Percentiles rank a stretch among this genome's conserved stretches.
These are phyloP conservation scores for Sphenodon punctatus DNA, from an alignment of 2,797 vertebrate genomes.

Conservation along the genomic window DNA sequence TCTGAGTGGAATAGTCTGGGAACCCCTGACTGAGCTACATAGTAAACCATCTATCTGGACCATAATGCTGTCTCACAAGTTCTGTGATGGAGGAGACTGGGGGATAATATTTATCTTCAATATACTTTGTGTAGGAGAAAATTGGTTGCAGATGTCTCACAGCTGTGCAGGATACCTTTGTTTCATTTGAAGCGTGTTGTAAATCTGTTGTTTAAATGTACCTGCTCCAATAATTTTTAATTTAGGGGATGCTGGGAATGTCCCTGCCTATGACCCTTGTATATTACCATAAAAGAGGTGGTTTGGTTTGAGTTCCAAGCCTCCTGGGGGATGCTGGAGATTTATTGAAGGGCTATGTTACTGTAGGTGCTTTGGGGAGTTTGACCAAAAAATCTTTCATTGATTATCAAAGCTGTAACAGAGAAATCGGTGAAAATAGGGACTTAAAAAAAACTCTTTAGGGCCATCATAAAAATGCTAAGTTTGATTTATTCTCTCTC, in stretches of 20 bases:
- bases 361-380: not conserved
- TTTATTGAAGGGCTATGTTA: constrained; percentile 55
- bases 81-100: not conserved
- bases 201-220: constrained; percentile 61
- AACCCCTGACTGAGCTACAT: too few relatives aligned
- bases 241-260: constrained; percentile 45
- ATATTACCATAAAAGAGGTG: constrained; percentile 41
- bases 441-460: not conserved
- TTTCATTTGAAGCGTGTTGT: constrained; percentile 53
- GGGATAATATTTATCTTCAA: constrained; percentile 39
- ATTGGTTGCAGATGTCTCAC: constrained; percentile 56
- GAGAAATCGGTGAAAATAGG: constrained; percentile 32
- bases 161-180: constrained; percentile 51
- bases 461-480: constrained; percentile 2
- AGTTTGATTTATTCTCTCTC: not conserved
- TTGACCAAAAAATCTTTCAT: constrained; percentile 42
- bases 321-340: constrained; percentile 13
- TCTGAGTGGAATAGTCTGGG: too few relatives aligned
- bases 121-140: constrained; percentile 35
- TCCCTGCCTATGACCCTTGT: constrained; percentile 42
- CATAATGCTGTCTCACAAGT: too few relatives aligned
- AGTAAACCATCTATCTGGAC: too few relatives aligned
- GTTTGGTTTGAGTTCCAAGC: not conserved
- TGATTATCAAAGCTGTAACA: constrained; percentile 54
- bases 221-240: constrained; percentile 49